Conservation (phyloP, 2,797 vertebrate species). For the Pipistrellus pipistrellus region DNA sequence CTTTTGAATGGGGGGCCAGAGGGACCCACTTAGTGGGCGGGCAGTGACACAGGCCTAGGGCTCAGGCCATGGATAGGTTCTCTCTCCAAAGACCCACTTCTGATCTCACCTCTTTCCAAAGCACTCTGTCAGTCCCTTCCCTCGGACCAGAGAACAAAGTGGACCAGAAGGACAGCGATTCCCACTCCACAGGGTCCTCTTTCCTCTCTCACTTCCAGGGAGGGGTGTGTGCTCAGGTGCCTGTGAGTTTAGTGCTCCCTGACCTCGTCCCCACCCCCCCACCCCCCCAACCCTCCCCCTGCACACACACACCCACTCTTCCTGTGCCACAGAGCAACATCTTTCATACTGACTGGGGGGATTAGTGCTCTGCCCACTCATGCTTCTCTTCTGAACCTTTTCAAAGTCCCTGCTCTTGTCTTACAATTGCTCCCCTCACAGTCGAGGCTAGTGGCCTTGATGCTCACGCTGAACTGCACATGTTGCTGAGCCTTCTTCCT, state of each 20-base stretch:
- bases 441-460: neutral
- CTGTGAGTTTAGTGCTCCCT: neutral
- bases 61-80: neutral
- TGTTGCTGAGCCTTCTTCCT: neutral
- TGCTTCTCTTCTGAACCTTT: neutral
- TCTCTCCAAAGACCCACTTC: neutral
- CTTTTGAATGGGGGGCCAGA: neutral
- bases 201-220: neutral
- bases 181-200: neutral
- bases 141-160: neutral
- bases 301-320: neutral
- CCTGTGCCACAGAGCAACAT: neutral
- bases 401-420: neutral
- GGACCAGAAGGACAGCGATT: neutral
- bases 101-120: slow-evolving; percentile 1
- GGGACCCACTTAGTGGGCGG: neutral
- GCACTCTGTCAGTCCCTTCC: neutral
- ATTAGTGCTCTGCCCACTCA: neutral
- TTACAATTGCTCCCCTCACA: neutral
- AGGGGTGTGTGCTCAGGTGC: too few species aligned
- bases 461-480: fast-evolving
- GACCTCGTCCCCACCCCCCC: too few species aligned
- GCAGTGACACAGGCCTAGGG: neutral
- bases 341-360: neutral
- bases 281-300: too few species aligned